Evolutionary conservation across 2,888 invertebrate species (phyloP), one percentile per base, ranked within the genome.

Genomic region (Onthophagus sagittarius): DNA sequence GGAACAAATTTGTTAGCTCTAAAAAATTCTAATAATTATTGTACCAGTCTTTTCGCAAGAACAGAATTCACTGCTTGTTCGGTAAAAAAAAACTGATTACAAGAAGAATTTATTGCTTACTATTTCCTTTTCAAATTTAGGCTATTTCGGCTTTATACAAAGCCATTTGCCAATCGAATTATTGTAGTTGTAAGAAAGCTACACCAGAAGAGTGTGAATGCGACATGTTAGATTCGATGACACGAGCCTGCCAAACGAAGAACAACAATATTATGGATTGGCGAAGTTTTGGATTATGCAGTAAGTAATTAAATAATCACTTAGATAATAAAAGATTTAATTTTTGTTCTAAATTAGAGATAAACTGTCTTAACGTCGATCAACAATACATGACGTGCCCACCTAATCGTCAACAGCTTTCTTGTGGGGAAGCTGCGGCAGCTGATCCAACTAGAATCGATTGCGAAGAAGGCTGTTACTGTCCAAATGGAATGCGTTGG

Each of bases 381-480:
- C 15, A 70, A 64, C 7, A 7, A 0, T 70, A 63, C 14, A 32
- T 39, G 15, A 31, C 73, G 0, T 73, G 73, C 23, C 63, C 39
- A 6, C 70, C 70, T 5, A 64, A 64, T 5, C 53, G 70, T 4
- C 63, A 63, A 31, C 23, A 11, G 5, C 63, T 63, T 15, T 53
- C 73, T 9, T 70, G 70, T 4, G 70, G 63, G 3, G 70, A 70
- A 13, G 11, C 13, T 2, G 15, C 11, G 11, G 4, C 1, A 31
- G n/a, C 23, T 9, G 7, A 14, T 9, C 14, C 11, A 3, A 11
- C n/a, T n/a, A 6, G 23, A 1, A 31, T 13, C 0, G 53, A 70
- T 11, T 70, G 73, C 70, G 70, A 70, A 5, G 73, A 70, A 53
- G 70, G 70, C 13, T 70, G 73, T 5, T 70, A 70, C 9, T 73